phyloP scores from a whole-genome alignment of 2,888 invertebrate genomes.

The Gandaritis pyraliata region DNA sequence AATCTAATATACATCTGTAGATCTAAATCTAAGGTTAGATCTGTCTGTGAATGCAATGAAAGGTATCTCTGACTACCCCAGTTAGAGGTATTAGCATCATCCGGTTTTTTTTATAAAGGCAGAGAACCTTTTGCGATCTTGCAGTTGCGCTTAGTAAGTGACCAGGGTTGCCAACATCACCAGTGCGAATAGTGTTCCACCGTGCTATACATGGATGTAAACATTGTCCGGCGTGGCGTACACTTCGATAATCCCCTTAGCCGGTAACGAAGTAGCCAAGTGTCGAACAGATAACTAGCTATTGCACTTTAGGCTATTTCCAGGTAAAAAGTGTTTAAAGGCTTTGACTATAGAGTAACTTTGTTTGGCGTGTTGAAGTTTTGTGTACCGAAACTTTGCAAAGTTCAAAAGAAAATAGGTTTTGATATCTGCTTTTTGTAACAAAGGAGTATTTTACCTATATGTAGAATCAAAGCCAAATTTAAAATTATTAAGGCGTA shows the following conservation, averaged over 20 bases:
- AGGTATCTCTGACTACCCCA: too few relatives aligned
- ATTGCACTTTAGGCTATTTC: constrained; percentile 60
- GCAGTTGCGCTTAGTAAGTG: background rate
- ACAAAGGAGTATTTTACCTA: too few relatives aligned
- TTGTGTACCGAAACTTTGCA: background rate
- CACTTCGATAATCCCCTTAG: constrained; percentile 69
- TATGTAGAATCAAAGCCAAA: too few relatives aligned
- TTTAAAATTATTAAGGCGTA: too few relatives aligned
- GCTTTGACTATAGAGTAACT: constrained; percentile 17
- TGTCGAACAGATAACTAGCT: constrained; percentile 61
- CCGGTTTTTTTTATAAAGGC: too few relatives aligned
- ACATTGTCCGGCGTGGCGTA: constrained; percentile 40
- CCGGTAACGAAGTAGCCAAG: constrained; percentile 70
- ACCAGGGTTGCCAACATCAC: background rate
- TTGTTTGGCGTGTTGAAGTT: constrained; percentile 5
- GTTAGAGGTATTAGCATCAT: too few relatives aligned
- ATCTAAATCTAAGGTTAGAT: too few relatives aligned
- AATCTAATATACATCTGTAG: too few relatives aligned
- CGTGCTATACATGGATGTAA: constrained; percentile 6
- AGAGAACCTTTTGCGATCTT: background rate
- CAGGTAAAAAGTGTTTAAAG: constrained; percentile 35
- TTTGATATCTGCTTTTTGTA: too few relatives aligned
- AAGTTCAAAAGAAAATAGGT: background rate
- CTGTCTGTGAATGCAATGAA: too few relatives aligned
- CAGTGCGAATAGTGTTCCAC: background rate